Conservation (phyloP, 2,888 invertebrate species). For the Vandiemenella viatica region DNA sequence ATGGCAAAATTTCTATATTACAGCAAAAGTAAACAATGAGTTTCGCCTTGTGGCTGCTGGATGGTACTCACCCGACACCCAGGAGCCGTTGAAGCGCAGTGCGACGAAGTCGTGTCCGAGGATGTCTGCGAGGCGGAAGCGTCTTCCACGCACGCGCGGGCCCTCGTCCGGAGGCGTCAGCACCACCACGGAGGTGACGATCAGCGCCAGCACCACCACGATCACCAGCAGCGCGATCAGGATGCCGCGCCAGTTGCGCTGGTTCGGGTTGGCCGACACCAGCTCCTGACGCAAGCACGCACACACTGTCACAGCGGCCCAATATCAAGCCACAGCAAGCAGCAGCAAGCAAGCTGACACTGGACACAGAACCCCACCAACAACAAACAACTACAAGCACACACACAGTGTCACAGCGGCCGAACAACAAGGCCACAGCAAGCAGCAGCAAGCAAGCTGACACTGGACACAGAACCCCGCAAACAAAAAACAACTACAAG, state of each 20-base stretch:
- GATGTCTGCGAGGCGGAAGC: slow-evolving; percentile 66
- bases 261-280: slow-evolving; percentile 81
- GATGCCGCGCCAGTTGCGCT: slow-evolving; percentile 95
- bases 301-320: not conserved
- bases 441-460: no score
- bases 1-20: no score
- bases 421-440: no score
- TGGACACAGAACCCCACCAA: no score
- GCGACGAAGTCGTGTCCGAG: slow-evolving; percentile 64
- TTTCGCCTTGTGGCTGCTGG: not conserved
- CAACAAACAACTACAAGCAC: no score
- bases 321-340: not conserved
- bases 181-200: slow-evolving; percentile 90
- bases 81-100: slow-evolving; percentile 68
- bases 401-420: no score
- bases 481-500: no score
- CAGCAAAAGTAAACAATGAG: no score
- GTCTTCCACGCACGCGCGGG: slow-evolving; percentile 60
- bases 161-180: slow-evolving; percentile 88
- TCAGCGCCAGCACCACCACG: slow-evolving; percentile 77
- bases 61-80: slow-evolving; percentile 60
- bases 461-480: no score
- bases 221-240: slow-evolving; percentile 90
- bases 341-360: no score
- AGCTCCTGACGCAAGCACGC: no score